These are phyloP conservation scores for Scolanthus callimorphus DNA, from an alignment of 92 coral and sea anemone genomes.

Conservation along the genomic window DNA sequence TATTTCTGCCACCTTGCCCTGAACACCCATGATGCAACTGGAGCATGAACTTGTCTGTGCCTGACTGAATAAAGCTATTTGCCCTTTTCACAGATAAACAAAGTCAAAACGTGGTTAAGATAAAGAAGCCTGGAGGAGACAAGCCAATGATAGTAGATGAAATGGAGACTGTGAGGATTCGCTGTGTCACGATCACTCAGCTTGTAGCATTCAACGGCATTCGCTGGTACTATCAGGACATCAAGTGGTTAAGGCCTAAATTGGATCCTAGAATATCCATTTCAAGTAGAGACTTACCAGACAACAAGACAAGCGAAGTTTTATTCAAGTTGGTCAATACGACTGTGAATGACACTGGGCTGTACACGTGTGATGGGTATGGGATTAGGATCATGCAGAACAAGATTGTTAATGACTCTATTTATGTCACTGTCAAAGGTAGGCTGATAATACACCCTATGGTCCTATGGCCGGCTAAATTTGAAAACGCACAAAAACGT, in stretches of 20 bases:
- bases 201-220: slow-evolving; percentile 2
- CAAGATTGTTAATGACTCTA: slow-evolving; percentile 12
- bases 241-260: not conserved
- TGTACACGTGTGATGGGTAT: slow-evolving; percentile 6
- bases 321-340: not conserved
- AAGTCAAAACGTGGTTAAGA: not conserved
- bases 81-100: not conserved
- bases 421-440: slow-evolving; percentile 2
- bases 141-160: not conserved
- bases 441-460: no score
- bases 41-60: no score
- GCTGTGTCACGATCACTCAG: slow-evolving; percentile 5
- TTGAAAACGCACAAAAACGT: no score
- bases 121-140: not conserved
- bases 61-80: not conserved
- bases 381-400: not conserved
- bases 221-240: not conserved
- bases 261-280: not conserved
- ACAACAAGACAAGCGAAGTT: not conserved
- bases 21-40: no score
- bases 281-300: not conserved
- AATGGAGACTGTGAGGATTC: not conserved
- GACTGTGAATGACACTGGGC: not conserved
- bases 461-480: no score
- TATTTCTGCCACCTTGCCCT: no score